Percentiles rank a stretch among this genome's conserved stretches.
phyloP scores from a whole-genome alignment of 64 coral and sea anemone species.

The Actinia equina region DNA sequence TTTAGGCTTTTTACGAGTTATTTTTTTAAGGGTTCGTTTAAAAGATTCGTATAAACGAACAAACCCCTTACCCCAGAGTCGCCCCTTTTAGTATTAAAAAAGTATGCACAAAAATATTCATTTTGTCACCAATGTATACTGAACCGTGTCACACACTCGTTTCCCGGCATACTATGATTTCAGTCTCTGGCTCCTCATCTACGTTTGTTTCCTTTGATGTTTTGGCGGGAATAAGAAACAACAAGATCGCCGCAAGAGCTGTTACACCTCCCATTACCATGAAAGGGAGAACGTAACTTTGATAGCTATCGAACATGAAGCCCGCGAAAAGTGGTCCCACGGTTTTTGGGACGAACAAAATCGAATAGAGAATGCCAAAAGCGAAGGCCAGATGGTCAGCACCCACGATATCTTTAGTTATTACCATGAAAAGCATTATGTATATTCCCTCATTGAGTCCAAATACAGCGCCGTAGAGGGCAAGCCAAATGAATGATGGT shows the following conservation, averaged over 20 bases:
- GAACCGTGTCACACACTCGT: background rate
- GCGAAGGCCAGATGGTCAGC: conserved; percentile 22
- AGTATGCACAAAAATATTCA: no score
- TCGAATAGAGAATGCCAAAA: conserved; percentile 27
- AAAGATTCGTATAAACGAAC: no score
- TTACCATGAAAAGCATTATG: conserved; percentile 52
- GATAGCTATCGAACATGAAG: conserved; percentile 53
- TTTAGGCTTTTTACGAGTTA: no score
- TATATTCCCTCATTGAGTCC: conserved; percentile 54
- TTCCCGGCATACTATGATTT: background rate
- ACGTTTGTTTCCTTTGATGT: background rate
- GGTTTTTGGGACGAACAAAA: conserved; percentile 39
- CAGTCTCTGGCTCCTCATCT: background rate
- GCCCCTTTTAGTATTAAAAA: no score
- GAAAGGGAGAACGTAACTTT: conserved; percentile 53
- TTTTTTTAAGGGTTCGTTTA: no score
- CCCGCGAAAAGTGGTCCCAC: conserved; percentile 55
- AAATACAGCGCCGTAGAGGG: conserved; percentile 43
- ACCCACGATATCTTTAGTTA: conserved; percentile 67
- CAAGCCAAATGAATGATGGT: conserved; percentile 32
- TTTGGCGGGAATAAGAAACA: conserved; percentile 20
- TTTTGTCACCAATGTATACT: no score
- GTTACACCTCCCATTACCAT: conserved; percentile 35
- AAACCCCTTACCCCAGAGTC: no score
- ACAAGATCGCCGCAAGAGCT: conserved; percentile 37